Conservation (phyloP, 1,140 invertebrate species). For the Zaprionus nigranus region DNA sequence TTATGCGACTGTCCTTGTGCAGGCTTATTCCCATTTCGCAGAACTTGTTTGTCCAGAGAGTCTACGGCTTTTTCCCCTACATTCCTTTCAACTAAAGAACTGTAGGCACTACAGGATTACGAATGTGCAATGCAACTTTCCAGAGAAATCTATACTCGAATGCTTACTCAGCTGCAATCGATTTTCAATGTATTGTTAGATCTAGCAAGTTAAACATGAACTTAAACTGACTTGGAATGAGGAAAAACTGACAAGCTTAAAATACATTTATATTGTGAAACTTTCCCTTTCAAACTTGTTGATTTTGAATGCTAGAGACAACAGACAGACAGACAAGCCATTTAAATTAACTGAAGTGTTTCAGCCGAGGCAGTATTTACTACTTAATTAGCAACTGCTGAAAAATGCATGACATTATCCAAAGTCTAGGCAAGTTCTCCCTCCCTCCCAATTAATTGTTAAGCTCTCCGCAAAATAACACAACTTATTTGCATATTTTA, state of each 20-base stretch:
- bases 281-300: background rate
- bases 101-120: background rate
- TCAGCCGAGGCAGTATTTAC: background rate
- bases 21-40: background rate
- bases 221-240: background rate
- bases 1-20: background rate
- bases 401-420: constrained; percentile 12
- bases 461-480: constrained; percentile 23
- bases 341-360: constrained; percentile 9
- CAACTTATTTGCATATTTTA: constrained; percentile 45
- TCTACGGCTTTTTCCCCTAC: background rate
- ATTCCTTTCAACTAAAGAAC: background rate
- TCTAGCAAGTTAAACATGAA: background rate
- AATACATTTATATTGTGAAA: too few species aligned
- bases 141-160: background rate
- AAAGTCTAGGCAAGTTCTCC: background rate
- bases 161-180: background rate
- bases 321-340: background rate
- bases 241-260: too few species aligned
- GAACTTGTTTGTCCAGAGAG: background rate
- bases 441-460: constrained; percentile 19
- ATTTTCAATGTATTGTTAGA: background rate
- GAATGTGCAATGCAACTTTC: background rate
- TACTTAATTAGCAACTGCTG: constrained; percentile 28
- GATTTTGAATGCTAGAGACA: background rate